Evolutionary conservation across 2,888 invertebrate species (phyloP), one percentile per base, ranked within the genome.

Genomic region (Lithosia quadra): DNA sequence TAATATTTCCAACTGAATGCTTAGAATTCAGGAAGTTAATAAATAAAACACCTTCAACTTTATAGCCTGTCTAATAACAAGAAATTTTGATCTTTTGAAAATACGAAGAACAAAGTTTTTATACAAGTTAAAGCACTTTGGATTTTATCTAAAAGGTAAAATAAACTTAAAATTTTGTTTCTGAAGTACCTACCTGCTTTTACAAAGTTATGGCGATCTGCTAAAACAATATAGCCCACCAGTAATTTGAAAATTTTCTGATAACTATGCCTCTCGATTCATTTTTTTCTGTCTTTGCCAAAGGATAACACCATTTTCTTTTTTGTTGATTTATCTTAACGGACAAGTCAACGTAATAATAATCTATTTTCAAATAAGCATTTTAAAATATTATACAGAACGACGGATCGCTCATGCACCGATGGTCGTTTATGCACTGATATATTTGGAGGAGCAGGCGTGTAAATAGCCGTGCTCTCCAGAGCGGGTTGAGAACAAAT

Each of bases 71-170:
- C 13, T 21, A 39, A 56, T 8, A 10, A 15, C 2, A 33, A 36
- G n/a, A 36, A 66, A 65, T 11, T 53, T 53, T 28, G 33, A 58
- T 67, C 62, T 61, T 71, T 67, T 53, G 63, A 63, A 68, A 73
- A 68, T 36, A 69, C 34, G 60, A 68, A 69, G 68, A 53, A 63
- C 10, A 34, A 79, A 76, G 59, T 76, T 76, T 65, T 73, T 73
- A n/a, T 65, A 69, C 71, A 72, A 74, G 71, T 58, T 64, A 67
- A 74, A 67, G 69, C 76, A 74, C 78, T 80, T 70, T 33, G 57
- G 22, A 33, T 56, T 53, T 60, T 61, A 56, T 21, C 53, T 68
- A 69, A 66, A 67, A 76, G 74, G 76, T 76, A 60, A 68, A 76
- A 78, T 71, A 69, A 56, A 67, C n/a, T 49, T n/a, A 49, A 49